Conservation (phyloP, 2,113 vertebrate genomes). For the Barnardius zonarius region DNA sequence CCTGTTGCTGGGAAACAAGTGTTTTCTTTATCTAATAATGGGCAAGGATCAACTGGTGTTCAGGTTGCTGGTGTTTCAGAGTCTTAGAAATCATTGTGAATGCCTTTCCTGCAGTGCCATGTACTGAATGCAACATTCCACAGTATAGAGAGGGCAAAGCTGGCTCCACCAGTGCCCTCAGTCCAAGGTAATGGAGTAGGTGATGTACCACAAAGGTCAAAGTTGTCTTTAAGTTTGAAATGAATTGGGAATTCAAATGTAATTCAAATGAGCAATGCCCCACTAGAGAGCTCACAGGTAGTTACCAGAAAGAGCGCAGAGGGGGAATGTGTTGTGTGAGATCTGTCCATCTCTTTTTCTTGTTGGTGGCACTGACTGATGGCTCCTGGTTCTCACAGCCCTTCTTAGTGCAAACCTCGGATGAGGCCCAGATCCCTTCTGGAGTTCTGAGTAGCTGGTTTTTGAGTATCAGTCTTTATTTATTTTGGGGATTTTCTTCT, state of each 20-base stretch:
- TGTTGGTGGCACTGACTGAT: accelerated
- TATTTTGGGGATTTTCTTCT: neutral
- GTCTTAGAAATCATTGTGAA: neutral
- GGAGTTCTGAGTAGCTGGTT: neutral
- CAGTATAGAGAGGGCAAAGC: accelerated
- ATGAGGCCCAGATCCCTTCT: neutral
- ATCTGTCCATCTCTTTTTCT: neutral
- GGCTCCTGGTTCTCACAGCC: neutral
- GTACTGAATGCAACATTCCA: neutral
- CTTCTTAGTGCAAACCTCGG: neutral
- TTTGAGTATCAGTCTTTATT: neutral
- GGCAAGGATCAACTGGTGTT: neutral
- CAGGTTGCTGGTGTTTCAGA: neutral
- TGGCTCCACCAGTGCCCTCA: neutral
- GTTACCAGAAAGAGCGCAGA: neutral
- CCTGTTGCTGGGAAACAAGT: neutral
- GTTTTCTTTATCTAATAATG: neutral
- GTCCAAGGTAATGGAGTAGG: neutral
- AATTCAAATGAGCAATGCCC: neutral
- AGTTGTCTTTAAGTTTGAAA: neutral
- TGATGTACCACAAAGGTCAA: neutral
- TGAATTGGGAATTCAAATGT: neutral
- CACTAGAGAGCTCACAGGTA: neutral
- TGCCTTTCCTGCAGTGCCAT: neutral
- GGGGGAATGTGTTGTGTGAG: accelerated